phyloP scores from a whole-genome alignment of 1,140 invertebrate genomes.

The Drosophila gunungcola region DNA sequence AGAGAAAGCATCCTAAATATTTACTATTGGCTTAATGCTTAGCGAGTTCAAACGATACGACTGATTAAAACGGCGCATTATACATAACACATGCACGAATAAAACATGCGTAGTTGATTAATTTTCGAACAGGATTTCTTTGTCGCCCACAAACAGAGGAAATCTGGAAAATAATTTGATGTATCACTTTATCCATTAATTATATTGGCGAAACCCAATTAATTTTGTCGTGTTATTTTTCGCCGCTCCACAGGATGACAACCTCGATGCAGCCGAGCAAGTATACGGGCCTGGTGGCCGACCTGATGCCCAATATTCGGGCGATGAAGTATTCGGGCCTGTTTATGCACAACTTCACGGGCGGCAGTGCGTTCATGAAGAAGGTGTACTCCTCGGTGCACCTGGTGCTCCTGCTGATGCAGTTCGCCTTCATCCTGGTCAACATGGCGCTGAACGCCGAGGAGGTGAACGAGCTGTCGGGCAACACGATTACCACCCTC shows the following conservation, averaged over 20 bases:
- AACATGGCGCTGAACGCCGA: constrained; percentile 90
- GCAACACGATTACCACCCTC: constrained; percentile 92
- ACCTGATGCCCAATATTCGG: constrained; percentile 92
- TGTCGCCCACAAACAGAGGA: background rate
- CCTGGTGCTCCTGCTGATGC: constrained; percentile 87
- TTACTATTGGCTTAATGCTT: background rate
- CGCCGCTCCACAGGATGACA: constrained; percentile 47
- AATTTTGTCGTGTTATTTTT: constrained; percentile 15
- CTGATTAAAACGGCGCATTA: constrained; percentile 9
- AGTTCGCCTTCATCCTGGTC: constrained; percentile 88
- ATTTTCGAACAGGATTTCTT: constrained; percentile 17
- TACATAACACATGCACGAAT: constrained; percentile 19
- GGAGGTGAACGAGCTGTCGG: constrained; percentile 92
- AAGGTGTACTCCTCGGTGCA: constrained; percentile 88
- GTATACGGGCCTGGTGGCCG: constrained; percentile 89
- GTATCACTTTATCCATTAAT: constrained; percentile 9
- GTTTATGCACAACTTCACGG: constrained; percentile 92
- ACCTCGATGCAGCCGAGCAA: constrained; percentile 72
- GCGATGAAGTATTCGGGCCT: constrained; percentile 91
- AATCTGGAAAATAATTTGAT: background rate
- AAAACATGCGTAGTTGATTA: constrained; percentile 30
- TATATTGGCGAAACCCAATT: constrained; percentile 35
- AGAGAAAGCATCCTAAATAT: background rate
- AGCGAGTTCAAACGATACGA: constrained; percentile 5
- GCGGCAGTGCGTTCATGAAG: constrained; percentile 86